phyloP scores from a whole-genome alignment of 2,797 vertebrate genomes.

The Pteronotus mesoamericanus region DNA sequence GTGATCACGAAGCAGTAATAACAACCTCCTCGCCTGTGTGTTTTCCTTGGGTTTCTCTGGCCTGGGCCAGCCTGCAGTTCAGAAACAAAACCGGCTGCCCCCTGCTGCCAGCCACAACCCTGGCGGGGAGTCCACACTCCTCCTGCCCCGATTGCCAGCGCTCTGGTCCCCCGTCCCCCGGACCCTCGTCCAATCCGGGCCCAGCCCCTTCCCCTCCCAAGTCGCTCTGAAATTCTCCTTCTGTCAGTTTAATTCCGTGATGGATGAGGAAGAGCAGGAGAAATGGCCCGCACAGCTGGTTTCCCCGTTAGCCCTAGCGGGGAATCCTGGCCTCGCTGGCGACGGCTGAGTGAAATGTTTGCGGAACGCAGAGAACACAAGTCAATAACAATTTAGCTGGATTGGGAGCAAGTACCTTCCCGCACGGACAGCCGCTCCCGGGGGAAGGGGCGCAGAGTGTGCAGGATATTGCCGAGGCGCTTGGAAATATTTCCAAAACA shows the following conservation, averaged over 20 bases:
- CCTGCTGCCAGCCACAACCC: not conserved
- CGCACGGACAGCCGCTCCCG: slow-evolving; percentile 76
- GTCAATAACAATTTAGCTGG: slow-evolving; percentile 81
- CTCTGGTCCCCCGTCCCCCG: not conserved
- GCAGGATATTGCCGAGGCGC: slow-evolving; percentile 37
- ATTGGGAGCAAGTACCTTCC: slow-evolving; percentile 81
- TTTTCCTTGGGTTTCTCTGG: not conserved
- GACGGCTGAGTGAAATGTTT: slow-evolving; percentile 78
- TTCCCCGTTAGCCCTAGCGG: slow-evolving; percentile 82
- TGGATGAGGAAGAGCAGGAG: slow-evolving; percentile 81
- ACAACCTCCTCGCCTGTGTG: not conserved
- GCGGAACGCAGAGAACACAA: slow-evolving; percentile 80
- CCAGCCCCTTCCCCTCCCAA: slow-evolving; percentile 49
- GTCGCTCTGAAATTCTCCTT: slow-evolving; percentile 66
- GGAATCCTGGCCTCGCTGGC: slow-evolving; percentile 70
- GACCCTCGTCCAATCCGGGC: not conserved
- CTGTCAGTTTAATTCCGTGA: slow-evolving; percentile 83
- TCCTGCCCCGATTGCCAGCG: not conserved
- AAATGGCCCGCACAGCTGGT: slow-evolving; percentile 81
- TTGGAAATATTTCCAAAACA: slow-evolving; percentile 55
- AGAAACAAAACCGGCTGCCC: not conserved
- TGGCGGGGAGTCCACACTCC: not conserved
- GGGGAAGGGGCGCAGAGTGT: not conserved
- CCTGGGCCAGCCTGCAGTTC: not conserved
- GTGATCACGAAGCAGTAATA: not conserved